Percentiles rank a stretch among this genome's conserved stretches.
Conservation (phyloP, 2,888 invertebrate species). For the Acanthosepion pharaonis region DNA sequence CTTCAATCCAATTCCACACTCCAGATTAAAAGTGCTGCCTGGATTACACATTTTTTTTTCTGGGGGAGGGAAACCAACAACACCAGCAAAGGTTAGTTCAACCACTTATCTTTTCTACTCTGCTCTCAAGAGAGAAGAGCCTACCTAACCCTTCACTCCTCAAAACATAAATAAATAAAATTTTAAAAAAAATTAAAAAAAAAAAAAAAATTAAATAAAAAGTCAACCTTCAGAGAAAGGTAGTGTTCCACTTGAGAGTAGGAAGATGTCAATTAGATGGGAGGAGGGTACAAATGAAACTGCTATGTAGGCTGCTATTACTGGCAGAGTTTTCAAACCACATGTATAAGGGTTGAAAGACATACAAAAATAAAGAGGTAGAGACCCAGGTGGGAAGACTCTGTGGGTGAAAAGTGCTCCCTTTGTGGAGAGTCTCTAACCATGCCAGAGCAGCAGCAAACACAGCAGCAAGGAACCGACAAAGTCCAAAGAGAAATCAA, state of each 20-base stretch:
- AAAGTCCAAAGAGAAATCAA: slow-evolving; percentile 33
- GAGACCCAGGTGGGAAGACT: background rate
- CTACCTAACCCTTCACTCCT: background rate
- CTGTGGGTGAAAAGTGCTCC: background rate
- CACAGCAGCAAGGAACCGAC: slow-evolving; percentile 33
- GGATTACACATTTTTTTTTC: background rate
- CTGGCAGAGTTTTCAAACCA: background rate
- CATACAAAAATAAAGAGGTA: slow-evolving; percentile 6
- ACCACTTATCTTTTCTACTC: background rate
- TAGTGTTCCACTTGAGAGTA: background rate
- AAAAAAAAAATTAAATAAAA: background rate
- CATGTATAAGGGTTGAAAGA: background rate
- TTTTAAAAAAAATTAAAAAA: too few relatives aligned
- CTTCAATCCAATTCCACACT: slow-evolving; percentile 8
- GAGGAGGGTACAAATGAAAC: background rate
- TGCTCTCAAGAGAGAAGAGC: background rate
- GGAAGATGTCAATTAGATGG: background rate
- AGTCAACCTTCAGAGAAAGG: too few relatives aligned
- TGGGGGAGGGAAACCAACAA: background rate
- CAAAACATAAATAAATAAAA: background rate
- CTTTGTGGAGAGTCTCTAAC: background rate
- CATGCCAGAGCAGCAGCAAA: slow-evolving; percentile 33
- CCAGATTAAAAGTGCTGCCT: background rate
- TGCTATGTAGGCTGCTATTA: background rate
- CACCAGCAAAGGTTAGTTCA: slow-evolving; percentile 20